Evolutionary conservation across 2,797 vertebrate genomes (phyloP), one percentile per base, ranked within the genome.

Genomic region (Lerista edwardsae): DNA sequence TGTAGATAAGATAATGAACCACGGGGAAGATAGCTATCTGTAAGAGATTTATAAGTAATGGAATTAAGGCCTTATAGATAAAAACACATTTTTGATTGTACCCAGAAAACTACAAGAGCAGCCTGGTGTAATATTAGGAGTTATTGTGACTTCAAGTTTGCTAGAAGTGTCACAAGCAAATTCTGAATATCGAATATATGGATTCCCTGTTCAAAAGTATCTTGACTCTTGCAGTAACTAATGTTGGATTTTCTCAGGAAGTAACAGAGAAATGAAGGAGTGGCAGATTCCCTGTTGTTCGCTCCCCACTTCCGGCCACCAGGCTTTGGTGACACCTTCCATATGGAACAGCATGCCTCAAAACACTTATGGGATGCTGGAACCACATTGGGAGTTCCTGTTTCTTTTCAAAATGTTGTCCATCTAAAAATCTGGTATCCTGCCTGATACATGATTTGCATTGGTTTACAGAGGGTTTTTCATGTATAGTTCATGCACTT

Each of bases 381-480:
- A 92, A 75, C 87, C 80, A 74, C 15, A 17, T 0, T 82, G 79
- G 1, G n/a, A 87, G 82, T 84, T 94, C 80, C 86, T 92, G 72
- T 83, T 84, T 83, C 85, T 88, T 90, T 92, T 91, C 86, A 88
- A 80, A 92, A 87, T 25, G 4, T 69, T 92, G 87, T 87, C 87
- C 84, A 67, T 72, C 0, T 4, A 51, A 78, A 79, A 59, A 39
- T 86, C 5, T 69, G 71, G 73, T 89, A 65, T 89, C 0, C 0
- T 51, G 84, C 92, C 87, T 90, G 88, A 86, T 89, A 86, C 17
- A 1, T 0, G 0, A 92, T 92, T 94, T 93, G 84, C 91, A 92
- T 92, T 90, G 87, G 88, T 91, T 89, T 90, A 25, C 34, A 85
- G 59, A 84, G 11, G 2, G 47, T 78, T 82, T 87, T 81, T 90